A percentile compares a stretch with the other conserved stretches of the same genome.
Evolutionary conservation across 2,113 vertebrate genomes (phyloP).

Genomic region (Chionodraco myersi): DNA sequence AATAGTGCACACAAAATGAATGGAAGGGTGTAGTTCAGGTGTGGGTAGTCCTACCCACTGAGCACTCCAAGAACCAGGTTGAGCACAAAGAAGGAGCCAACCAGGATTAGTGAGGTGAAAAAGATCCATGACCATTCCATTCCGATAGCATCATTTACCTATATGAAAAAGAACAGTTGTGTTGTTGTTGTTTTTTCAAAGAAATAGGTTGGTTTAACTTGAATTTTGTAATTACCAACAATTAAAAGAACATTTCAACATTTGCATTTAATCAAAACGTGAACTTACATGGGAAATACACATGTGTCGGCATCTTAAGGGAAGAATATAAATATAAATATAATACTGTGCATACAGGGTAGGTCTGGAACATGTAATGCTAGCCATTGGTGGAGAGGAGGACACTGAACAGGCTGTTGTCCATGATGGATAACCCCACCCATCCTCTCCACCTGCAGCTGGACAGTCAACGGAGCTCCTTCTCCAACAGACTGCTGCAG

Average conservation of each 20-base stretch:
- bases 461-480: too few species aligned
- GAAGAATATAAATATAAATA: too few species aligned
- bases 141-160: slow-evolving; percentile 96
- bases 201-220: not conserved
- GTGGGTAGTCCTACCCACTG: slow-evolving; percentile 48
- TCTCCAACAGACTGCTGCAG: too few species aligned
- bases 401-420: too few species aligned
- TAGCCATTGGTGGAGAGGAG: too few species aligned
- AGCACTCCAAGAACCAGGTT: slow-evolving; percentile 89
- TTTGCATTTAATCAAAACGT: not conserved
- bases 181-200: not conserved
- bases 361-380: too few species aligned
- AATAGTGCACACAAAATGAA: not conserved
- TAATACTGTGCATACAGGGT: too few species aligned
- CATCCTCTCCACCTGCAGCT: too few species aligned
- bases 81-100: slow-evolving; percentile 94
- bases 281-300: too few species aligned
- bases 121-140: slow-evolving; percentile 97
- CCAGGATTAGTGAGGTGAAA: slow-evolving; percentile 92
- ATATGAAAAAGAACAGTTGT: not conserved
- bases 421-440: too few species aligned
- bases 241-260: not conserved
- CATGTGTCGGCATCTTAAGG: too few species aligned
- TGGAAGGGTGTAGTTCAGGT: not conserved
- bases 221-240: not conserved